Evolutionary conservation across 1,140 invertebrate species (phyloP), one percentile per base, ranked within the genome.

Genomic region (Zaprionus kolodkinae): DNA sequence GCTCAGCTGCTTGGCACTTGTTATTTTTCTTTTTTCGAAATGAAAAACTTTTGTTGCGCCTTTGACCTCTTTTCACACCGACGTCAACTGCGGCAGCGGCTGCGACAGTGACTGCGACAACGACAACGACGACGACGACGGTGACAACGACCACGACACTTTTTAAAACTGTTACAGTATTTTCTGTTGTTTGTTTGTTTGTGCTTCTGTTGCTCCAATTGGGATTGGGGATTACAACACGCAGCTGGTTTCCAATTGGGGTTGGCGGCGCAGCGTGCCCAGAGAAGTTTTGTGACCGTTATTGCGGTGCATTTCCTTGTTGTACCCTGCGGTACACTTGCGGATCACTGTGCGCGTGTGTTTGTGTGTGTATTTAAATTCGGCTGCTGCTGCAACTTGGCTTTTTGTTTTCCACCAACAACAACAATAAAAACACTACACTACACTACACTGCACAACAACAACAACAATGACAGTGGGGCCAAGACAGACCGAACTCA

Each of bases 41-140:
- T 76, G 73, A 76, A 76, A 76, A 72, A 72, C 70, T 78, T 78
- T 78, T 81, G 85, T 89, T 88, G 85, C 85, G 85, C 86, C 86
- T 88, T 88, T 88, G 85, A 88, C 85, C 85, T 88, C 85, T 88
- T 88, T 88, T 88, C 72, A 84, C 78, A 70, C 77, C 64, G 64
- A 76, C 63, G 69, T 66, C 54, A 62, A 81, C 78, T 48, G 60
- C 40, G 74, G 35, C 69, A 50, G 30, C 43, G 52, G 57, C 75
- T 11, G 68, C 12, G 56, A 30, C 65, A 33, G 55, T 10, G 54
- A 15, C 63, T 43, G 61, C 48, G 52, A n/a, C 59, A 54, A 27
- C 67, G 66, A 52, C 63, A 64, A 12, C 65, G 27, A 69, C 66
- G n/a, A n/a, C 59, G 61, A 27, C 67, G 17, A 36, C 48, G 48